These are phyloP conservation scores for Drosophila bocqueti DNA, from an alignment of 1,140 invertebrate genomes.

Conservation along the genomic window DNA sequence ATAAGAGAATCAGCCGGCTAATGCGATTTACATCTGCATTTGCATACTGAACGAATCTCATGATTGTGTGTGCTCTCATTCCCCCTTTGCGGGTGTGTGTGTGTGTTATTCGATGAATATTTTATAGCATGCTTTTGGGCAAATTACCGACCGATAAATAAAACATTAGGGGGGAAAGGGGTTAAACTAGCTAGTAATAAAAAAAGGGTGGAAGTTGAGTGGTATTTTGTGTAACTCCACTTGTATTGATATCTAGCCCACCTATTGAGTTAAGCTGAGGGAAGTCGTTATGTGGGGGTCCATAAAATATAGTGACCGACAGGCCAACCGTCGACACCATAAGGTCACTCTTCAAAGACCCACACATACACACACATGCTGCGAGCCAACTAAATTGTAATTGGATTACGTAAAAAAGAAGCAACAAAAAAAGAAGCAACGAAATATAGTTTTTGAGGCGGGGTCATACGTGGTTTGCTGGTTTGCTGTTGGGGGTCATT, in stretches of 20 bases:
- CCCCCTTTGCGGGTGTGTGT: not conserved
- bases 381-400: constrained; percentile 47
- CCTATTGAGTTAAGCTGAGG: constrained; percentile 34
- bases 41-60: constrained; percentile 47
- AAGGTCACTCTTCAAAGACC: constrained; percentile 1
- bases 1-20: constrained; percentile 17
- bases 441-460: constrained; percentile 10
- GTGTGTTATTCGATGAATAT: constrained; percentile 59
- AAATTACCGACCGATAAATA: constrained; percentile 73
- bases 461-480: constrained; percentile 5
- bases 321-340: constrained; percentile 3
- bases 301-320: constrained; percentile 28
- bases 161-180: constrained; percentile 34
- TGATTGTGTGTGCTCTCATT: constrained; percentile 12
- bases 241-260: constrained; percentile 50
- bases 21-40: constrained; percentile 52
- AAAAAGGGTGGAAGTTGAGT: constrained; percentile 4
- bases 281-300: constrained; percentile 16
- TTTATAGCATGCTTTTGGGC: constrained; percentile 75
- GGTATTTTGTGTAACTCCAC: constrained; percentile 8
- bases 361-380: constrained; percentile 1
- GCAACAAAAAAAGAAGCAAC: constrained; percentile 36
- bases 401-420: constrained; percentile 70
- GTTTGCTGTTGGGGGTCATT: constrained; percentile 8
- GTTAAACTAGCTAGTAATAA: constrained; percentile 5